Conservation (phyloP, 2,113 vertebrate species). For the Fregetta grallaria region DNA sequence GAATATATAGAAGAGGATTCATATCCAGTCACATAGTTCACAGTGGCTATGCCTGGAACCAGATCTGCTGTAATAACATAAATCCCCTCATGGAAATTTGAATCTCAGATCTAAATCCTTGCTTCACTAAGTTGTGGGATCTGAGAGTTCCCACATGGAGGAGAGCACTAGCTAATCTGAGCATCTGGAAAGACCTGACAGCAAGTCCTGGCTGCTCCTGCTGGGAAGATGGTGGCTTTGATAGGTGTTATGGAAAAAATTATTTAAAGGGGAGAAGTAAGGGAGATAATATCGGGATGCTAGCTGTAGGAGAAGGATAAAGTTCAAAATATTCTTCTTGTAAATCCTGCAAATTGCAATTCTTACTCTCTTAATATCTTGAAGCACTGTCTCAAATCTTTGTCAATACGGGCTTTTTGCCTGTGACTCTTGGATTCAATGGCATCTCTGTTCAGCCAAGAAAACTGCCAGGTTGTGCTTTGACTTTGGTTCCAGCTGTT, state of each 20-base stretch:
- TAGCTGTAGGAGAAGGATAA: slow-evolving; percentile 8
- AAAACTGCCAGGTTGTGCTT: slow-evolving; percentile 42
- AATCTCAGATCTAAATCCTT: background rate
- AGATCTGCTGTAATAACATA: background rate
- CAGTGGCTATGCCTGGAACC: background rate
- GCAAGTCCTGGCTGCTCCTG: background rate
- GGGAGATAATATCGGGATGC: background rate
- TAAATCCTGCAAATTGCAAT: background rate
- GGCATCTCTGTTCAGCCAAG: background rate
- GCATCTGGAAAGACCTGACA: background rate
- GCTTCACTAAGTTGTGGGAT: background rate
- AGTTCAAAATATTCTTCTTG: background rate
- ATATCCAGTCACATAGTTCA: background rate
- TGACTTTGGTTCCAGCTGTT: slow-evolving; percentile 55
- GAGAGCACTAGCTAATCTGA: background rate
- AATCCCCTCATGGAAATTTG: background rate
- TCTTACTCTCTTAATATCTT: background rate
- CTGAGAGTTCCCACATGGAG: background rate
- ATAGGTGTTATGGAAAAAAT: background rate
- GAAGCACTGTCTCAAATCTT: background rate
- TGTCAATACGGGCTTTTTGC: background rate
- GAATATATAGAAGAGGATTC: background rate
- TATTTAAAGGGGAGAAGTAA: background rate
- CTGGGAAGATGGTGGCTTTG: background rate
- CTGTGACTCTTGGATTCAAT: background rate